Evolutionary conservation across 2,888 invertebrate species (phyloP).

Genomic region (Creontiades dilutus): DNA sequence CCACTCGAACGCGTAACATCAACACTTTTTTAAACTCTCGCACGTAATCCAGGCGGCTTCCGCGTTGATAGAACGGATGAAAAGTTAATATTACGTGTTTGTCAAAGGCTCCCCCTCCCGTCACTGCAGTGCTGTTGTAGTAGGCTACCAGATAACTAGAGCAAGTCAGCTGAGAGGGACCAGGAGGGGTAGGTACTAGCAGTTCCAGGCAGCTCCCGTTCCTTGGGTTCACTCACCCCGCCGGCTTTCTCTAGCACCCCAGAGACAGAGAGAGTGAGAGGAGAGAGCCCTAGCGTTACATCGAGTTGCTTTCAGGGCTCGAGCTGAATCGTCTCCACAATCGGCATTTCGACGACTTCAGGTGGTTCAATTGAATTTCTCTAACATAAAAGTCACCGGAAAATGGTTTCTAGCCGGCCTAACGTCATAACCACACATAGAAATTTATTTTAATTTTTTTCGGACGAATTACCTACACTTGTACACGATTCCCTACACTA

Average conservation of each 20-base stretch:
- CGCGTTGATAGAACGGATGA: constrained; percentile 2
- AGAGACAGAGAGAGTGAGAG: background rate
- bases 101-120: background rate
- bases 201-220: background rate
- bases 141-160: constrained; percentile 1
- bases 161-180: background rate
- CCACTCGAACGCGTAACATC: background rate
- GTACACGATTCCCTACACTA: no score
- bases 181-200: background rate
- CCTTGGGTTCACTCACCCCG: constrained; percentile 1
- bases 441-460: no score
- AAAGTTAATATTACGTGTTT: constrained; percentile 2
- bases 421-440: no score
- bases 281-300: background rate
- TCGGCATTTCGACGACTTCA: no score
- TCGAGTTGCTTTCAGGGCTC: background rate
- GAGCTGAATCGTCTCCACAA: background rate
- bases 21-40: background rate
- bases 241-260: constrained; percentile 3
- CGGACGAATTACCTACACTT: no score
- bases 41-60: constrained; percentile 26
- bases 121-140: background rate
- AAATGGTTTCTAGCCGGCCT: no score
- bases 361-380: no score
- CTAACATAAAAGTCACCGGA: no score